Percentiles rank a stretch among this genome's conserved stretches.
Conservation (phyloP, 2,113 vertebrate species). For the Ptyas mucosa region DNA sequence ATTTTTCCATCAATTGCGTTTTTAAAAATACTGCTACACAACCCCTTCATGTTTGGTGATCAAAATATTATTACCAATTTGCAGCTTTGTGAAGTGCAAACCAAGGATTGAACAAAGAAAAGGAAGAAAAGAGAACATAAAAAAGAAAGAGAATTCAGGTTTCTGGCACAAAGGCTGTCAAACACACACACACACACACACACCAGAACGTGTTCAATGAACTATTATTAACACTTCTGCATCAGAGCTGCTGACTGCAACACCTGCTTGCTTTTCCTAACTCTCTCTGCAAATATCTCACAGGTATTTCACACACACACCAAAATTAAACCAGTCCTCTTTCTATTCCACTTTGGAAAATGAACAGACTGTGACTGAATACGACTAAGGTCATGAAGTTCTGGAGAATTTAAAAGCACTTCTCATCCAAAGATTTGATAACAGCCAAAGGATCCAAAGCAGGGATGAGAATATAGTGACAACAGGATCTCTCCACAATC, state of each 20-base stretch:
- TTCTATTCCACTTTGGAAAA: background rate
- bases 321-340: background rate
- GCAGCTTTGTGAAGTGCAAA: background rate
- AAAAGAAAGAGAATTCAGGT: background rate
- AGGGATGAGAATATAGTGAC: background rate
- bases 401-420: background rate
- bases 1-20: background rate
- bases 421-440: background rate
- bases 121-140: background rate
- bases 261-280: background rate
- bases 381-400: background rate
- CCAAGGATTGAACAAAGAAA: background rate
- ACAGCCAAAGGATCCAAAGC: background rate
- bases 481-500: rapidly evolving
- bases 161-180: background rate
- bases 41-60: background rate
- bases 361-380: background rate
- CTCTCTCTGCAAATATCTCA: background rate
- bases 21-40: background rate
- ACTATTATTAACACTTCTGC: background rate
- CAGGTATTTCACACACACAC: background rate
- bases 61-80: background rate
- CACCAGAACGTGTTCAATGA: background rate
- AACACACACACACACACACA: too few species aligned
- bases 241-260: background rate